Percentiles rank a stretch among this genome's conserved stretches.
These are phyloP conservation scores for Caerostris extrusa DNA, from an alignment of 1,140 invertebrate species.

Conservation along the genomic window DNA sequence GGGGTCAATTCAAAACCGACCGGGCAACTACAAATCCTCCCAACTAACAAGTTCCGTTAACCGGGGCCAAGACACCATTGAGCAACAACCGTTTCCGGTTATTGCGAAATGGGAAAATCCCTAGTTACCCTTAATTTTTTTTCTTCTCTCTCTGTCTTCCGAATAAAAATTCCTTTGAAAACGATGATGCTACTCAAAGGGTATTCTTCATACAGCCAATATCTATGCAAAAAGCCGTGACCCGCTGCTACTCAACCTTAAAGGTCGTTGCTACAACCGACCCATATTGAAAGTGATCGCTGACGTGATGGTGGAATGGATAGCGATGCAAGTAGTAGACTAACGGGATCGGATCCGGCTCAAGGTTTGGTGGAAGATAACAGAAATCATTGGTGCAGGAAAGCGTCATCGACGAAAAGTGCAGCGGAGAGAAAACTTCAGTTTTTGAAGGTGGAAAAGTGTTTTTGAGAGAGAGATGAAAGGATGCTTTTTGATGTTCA, in stretches of 20 bases:
- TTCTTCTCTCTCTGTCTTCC: background rate
- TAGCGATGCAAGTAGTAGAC: background rate
- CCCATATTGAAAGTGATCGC: constrained; percentile 8
- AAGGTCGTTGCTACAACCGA: constrained; percentile 33
- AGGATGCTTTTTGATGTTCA: constrained; percentile 7
- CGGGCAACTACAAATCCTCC: background rate
- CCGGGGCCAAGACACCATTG: background rate
- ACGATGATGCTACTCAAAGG: background rate
- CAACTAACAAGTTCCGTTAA: constrained; percentile 17
- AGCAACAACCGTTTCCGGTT: constrained; percentile 18
- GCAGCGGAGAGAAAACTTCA: background rate
- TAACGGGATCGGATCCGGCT: background rate
- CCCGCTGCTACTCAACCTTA: constrained; percentile 15
- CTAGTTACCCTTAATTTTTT: constrained; percentile 40
- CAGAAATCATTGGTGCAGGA: background rate
- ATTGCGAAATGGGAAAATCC: constrained; percentile 36
- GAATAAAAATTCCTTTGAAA: background rate
- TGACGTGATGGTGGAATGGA: background rate
- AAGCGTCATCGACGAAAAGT: constrained; percentile 8
- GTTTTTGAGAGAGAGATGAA: background rate
- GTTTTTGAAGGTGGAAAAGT: background rate
- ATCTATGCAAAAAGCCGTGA: constrained; percentile 30
- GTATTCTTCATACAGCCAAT: background rate
- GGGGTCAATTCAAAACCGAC: background rate
- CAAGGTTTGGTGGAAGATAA: constrained; percentile 12